A percentile compares a stretch with the other conserved stretches of the same genome.
phyloP scores from a whole-genome alignment of 1,140 invertebrate species.

The Megalopta genalis region DNA sequence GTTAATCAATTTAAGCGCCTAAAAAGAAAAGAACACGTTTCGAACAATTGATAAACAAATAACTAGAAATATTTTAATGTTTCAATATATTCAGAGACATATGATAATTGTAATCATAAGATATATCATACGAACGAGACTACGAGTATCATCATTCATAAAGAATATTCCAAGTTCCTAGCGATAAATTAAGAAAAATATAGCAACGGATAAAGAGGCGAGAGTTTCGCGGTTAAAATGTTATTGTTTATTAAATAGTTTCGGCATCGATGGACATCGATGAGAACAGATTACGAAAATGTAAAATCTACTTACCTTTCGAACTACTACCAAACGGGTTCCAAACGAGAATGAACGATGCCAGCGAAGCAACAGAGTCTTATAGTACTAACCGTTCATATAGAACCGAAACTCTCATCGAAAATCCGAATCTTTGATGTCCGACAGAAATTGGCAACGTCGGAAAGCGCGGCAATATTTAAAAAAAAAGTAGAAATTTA shows the following conservation, averaged over 20 bases:
- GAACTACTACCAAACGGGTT: background rate
- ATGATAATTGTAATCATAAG: constrained; percentile 59
- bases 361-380: too few species aligned
- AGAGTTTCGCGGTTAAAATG: background rate
- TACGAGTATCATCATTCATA: constrained; percentile 61
- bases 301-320: background rate
- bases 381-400: too few species aligned
- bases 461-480: too few species aligned
- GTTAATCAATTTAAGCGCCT: constrained; percentile 3
- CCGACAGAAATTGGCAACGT: too few species aligned
- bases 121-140: constrained; percentile 71
- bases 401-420: too few species aligned
- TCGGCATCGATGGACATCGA: constrained; percentile 7
- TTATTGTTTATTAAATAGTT: background rate
- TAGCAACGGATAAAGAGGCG: background rate
- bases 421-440: too few species aligned
- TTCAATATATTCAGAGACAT: constrained; percentile 50
- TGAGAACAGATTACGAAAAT: constrained; percentile 23
- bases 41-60: background rate
- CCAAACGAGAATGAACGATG: background rate
- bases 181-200: constrained; percentile 40
- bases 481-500: too few species aligned
- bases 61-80: background rate
- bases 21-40: constrained; percentile 41
- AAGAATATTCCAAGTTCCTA: background rate